Base-by-base conservation (phyloP, 2,888 invertebrate species). In the Dryadula phaetusa region DNA sequence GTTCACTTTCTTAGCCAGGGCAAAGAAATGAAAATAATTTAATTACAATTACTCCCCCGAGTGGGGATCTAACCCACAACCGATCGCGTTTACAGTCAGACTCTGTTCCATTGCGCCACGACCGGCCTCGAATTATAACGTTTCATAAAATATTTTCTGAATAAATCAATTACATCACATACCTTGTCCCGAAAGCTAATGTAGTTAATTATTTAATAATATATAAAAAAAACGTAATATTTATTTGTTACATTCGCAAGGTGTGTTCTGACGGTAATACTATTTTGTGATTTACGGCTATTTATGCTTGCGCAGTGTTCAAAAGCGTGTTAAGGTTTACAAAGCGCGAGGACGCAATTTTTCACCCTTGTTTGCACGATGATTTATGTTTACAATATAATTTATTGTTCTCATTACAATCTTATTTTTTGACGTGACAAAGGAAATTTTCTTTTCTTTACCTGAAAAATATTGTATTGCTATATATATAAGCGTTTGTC, bases 391-490 rank as follows among this genome's bases (percentile, higher is more conserved):
- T 66, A 54, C 61, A 66, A 54, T 53, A 34, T 66, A 42, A 67
- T 67, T 67, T 67, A 64, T 67, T 67, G 64, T 64, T 67, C 64
- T 67, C 67, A 67, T 67, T 67, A 67, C 64, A 54, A 53, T 67
- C 64, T 67, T 60, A 64, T 67, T 60, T 67, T 67, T 63, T 67
- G 67, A 63, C 53, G 62, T 20, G 60, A 46, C 64, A 20, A 32
- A 46, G 40, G 18, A 34, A 60, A 14, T 40, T 60, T 64, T 58
- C 37, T 67, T 61, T 64, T 53, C 42, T 52, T 60, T 22, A 10
- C 5, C 12, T 12, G 16, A 54, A 54, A 34, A 16, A 49, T 20
- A 46, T 32, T 14, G 12, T 28, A 16, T 49, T 22, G 3, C 22
- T 28, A 10, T 32, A 42, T 32, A 42, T 20, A 25, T 47, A 20